A percentile compares a stretch with the other conserved stretches of the same genome.
These are phyloP conservation scores for Patella pellucida DNA, from an alignment of 2,888 invertebrate genomes.

Conservation along the genomic window DNA sequence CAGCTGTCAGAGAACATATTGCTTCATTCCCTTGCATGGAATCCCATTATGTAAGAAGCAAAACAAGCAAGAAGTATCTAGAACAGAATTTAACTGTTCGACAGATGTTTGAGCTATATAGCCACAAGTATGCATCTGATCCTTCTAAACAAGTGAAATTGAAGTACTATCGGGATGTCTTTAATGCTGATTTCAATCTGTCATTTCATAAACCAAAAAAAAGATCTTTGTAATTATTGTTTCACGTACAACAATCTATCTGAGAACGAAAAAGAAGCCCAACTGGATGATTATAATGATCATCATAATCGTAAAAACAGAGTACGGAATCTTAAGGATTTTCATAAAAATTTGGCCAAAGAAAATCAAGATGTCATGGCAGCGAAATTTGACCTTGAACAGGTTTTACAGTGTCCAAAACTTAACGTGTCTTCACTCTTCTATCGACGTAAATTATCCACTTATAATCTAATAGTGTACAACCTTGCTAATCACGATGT, in stretches of 20 bases:
- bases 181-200: no score
- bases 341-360: no score
- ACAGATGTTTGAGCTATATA: not conserved
- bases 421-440: not conserved
- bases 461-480: not conserved
- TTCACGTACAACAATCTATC: no score
- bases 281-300: no score
- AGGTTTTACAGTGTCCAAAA: not conserved
- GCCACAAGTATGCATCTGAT: not conserved
- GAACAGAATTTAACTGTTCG: not conserved
- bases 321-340: no score
- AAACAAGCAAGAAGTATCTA: not conserved
- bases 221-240: no score
- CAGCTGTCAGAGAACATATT: not conserved
- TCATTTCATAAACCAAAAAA: no score
- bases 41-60: not conserved
- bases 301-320: no score
- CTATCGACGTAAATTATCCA: not conserved
- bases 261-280: no score
- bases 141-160: not conserved
- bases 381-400: not conserved
- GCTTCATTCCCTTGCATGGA: not conserved
- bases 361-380: not conserved
- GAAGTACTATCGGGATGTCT: not conserved
- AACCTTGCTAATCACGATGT: not conserved